Conservation (phyloP, 2,797 vertebrate species). For the Notolepis coatsorum region DNA sequence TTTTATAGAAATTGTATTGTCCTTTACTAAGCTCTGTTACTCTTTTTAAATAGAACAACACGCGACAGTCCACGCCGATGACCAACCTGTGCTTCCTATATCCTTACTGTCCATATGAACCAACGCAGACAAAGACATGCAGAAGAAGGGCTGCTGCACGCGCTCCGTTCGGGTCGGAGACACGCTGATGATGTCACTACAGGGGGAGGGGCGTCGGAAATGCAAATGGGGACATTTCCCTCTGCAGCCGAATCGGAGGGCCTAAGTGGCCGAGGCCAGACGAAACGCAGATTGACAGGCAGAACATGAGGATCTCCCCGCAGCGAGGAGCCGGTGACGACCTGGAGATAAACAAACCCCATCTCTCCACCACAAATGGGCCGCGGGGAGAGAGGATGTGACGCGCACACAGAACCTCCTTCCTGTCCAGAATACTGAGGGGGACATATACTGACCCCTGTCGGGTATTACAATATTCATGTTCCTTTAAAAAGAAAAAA, state of each 20-base stretch:
- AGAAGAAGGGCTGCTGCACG: slow-evolving; percentile 46
- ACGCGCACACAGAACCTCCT: slow-evolving; percentile 33
- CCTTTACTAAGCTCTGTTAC: too few relatives aligned
- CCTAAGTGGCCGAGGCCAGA: slow-evolving; percentile 54
- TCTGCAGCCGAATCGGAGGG: slow-evolving; percentile 56
- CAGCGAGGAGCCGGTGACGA: slow-evolving; percentile 43
- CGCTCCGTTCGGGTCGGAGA: slow-evolving; percentile 70
- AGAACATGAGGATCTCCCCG: slow-evolving; percentile 65
- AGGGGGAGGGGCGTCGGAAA: slow-evolving; percentile 54
- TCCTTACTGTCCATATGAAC: slow-evolving; percentile 56
- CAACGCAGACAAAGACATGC: slow-evolving; percentile 71
- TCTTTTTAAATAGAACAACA: too few relatives aligned
- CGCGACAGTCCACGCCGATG: too few relatives aligned
- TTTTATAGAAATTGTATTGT: too few relatives aligned
- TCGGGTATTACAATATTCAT: slow-evolving; percentile 21
- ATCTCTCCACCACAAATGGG: slow-evolving; percentile 12
- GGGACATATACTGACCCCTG: slow-evolving; percentile 42
- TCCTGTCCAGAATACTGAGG: slow-evolving; percentile 31
- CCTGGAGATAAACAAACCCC: slow-evolving; percentile 44
- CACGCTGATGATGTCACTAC: slow-evolving; percentile 50
- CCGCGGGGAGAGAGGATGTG: slow-evolving; percentile 38
- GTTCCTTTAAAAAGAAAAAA: background rate
- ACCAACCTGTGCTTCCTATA: slow-evolving; percentile 61
- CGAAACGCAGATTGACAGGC: slow-evolving; percentile 70
- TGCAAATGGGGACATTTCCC: slow-evolving; percentile 68